Conservation (phyloP, 1,140 invertebrate genomes). For the Pseudomyrmex concolor region DNA sequence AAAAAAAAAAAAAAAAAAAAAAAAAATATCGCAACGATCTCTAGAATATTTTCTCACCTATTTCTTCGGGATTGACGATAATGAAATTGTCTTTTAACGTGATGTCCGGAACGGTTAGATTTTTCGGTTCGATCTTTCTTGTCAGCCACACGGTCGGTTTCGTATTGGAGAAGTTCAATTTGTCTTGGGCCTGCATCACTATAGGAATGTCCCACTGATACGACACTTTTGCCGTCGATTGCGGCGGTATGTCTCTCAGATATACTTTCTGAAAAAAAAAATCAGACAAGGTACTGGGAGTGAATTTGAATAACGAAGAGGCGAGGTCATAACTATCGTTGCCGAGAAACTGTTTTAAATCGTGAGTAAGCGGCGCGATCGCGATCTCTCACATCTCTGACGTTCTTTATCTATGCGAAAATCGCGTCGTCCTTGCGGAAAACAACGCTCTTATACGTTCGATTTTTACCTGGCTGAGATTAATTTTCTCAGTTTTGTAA, state of each 20-base stretch:
- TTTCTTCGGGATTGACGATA: conserved; percentile 92
- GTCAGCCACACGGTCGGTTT: conserved; percentile 87
- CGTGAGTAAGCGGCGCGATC: conserved; percentile 14
- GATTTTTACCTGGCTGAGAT: conserved; percentile 87
- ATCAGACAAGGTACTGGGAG: not conserved
- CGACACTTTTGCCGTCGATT: conserved; percentile 79
- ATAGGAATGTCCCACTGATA: conserved; percentile 90
- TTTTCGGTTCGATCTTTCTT: conserved; percentile 77
- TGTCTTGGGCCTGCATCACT: conserved; percentile 86
- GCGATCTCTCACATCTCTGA: not conserved
- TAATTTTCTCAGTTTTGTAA: conserved; percentile 88
- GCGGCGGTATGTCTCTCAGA: conserved; percentile 87
- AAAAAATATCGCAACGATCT: too few species aligned
- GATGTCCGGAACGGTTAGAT: conserved; percentile 82
- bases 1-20: too few species aligned
- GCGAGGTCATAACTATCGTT: conserved; percentile 8
- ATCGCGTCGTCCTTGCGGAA: conserved; percentile 61
- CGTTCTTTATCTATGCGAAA: conserved; percentile 65
- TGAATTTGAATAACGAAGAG: not conserved
- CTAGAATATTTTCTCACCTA: conserved; percentile 85
- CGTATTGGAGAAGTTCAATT: conserved; percentile 86
- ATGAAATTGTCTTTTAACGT: conserved; percentile 87
- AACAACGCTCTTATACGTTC: conserved; percentile 37
- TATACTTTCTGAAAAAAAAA: conserved; percentile 87
- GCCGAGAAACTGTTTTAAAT: conserved; percentile 1